phyloP scores from a whole-genome alignment of 2,888 invertebrate species.

The Scotopteryx bipunctaria region DNA sequence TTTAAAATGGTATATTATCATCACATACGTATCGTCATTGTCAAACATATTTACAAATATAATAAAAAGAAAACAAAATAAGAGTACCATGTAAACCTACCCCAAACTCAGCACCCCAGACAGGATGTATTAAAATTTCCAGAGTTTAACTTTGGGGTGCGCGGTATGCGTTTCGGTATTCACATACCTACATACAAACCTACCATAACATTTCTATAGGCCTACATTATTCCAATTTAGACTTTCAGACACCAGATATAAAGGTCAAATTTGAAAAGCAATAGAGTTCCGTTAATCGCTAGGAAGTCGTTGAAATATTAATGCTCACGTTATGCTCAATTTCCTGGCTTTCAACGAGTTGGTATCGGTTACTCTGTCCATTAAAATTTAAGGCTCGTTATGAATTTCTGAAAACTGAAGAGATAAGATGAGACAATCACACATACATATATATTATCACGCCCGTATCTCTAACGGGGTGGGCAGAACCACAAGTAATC shows the following conservation, averaged over 20 bases:
- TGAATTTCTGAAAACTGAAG: slow-evolving; percentile 37
- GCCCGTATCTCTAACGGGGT: no score
- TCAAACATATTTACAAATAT: no score
- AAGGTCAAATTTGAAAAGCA: slow-evolving; percentile 35
- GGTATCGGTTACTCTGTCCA: slow-evolving; percentile 72
- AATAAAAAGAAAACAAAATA: slow-evolving; percentile 9
- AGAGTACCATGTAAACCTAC: slow-evolving; percentile 47
- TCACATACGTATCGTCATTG: no score
- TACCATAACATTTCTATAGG: slow-evolving; percentile 46
- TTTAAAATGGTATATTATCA: no score
- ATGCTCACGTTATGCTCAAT: slow-evolving; percentile 78
- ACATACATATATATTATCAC: no score
- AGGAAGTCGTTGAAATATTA: slow-evolving; percentile 79
- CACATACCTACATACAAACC: slow-evolving; percentile 48
- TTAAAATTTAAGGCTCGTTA: slow-evolving; percentile 56
- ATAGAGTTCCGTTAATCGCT: slow-evolving; percentile 59
- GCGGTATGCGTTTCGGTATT: slow-evolving; percentile 65
- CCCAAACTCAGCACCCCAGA: slow-evolving; percentile 48
- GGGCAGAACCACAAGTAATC: no score
- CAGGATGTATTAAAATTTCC: slow-evolving; percentile 72
- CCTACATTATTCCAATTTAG: slow-evolving; percentile 33
- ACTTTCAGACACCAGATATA: slow-evolving; percentile 40
- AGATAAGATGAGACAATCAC: slow-evolving; percentile 13
- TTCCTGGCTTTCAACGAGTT: slow-evolving; percentile 76
- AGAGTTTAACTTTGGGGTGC: slow-evolving; percentile 70